Evolutionary conservation across 2,888 invertebrate genomes (phyloP).

Genomic region (Coelopa pilipes): DNA sequence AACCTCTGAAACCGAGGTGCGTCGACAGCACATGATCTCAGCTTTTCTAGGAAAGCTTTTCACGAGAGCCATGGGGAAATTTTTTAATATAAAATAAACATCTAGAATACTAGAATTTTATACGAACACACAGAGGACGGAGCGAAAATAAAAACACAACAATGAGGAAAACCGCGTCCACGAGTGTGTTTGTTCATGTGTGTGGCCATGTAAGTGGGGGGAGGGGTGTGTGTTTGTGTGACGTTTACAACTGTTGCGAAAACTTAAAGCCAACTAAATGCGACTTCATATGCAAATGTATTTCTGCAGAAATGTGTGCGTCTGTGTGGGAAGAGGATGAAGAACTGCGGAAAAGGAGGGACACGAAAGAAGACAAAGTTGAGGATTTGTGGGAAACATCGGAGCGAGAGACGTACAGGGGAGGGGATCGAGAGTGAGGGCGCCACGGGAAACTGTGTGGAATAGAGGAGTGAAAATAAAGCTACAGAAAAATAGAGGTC

Average conservation of each 20-base stretch:
- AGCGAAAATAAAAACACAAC: neutral
- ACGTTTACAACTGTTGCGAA: neutral
- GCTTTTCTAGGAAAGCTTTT: too few relatives aligned
- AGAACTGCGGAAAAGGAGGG: neutral
- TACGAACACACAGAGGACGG: neutral
- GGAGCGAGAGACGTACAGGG: neutral
- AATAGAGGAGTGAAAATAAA: too few relatives aligned
- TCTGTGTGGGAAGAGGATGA: neutral
- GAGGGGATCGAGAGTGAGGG: neutral
- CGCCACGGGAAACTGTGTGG: neutral
- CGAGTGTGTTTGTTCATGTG: neutral
- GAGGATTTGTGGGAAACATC: neutral
- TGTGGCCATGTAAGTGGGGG: neutral
- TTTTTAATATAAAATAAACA: neutral
- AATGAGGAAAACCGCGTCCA: neutral
- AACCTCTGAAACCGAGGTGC: too few relatives aligned
- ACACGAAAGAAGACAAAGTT: neutral
- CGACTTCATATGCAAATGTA: constrained; percentile 12
- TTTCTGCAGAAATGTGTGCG: too few relatives aligned
- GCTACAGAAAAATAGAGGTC: too few relatives aligned
- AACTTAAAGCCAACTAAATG: constrained; percentile 20
- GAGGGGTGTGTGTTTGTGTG: too few relatives aligned
- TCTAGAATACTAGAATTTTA: neutral
- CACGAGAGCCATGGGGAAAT: too few relatives aligned
- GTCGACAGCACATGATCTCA: too few relatives aligned